Evolutionary conservation across 2,888 invertebrate species (phyloP), one percentile per base, ranked within the genome.

Genomic region (Sisyra terminalis): DNA sequence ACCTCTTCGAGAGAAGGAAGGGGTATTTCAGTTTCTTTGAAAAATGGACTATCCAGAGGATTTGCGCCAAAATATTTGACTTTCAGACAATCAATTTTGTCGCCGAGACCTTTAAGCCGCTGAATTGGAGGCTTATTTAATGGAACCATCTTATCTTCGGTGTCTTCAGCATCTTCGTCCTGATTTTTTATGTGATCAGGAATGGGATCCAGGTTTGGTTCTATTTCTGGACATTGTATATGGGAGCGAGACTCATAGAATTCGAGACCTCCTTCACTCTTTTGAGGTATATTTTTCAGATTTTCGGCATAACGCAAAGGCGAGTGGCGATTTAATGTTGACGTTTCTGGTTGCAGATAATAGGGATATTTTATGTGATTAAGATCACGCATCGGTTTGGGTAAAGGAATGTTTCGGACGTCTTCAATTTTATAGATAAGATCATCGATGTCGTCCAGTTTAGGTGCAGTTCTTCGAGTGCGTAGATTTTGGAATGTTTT

Each of bases 21-120:
- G 9, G 59, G 57, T 46, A 73, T 67, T 7, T 60, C 52, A 34
- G 70, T 66, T 62, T 75, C 74, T 45, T 63, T 60, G 51, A 84
- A 84, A 49, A 84, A 66, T 1, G 82, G 83, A 61, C 75, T 83
- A 50, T 82, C 82, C 43, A 84, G 58, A 1, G 84, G 84, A 57
- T 83, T 71, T 46, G 70, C 65, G 1, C 81, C 84, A 55, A 84
- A 85, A 56, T 77, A 82, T 61, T 80, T 80, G 1, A 66, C 64
- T 57, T 79, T 81, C 18, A 78, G 71, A 52, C 85, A 85, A 48
- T 78, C 75, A 14, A 85, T 75, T 63, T 79, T 78, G 48, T 78
- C 75, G 1, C 82, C 83, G 15, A 85, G 59, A 2, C 75, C 73
- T 46, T 61, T 60, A 1, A 84, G 58, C 44, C 78, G 66, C 1